These are phyloP conservation scores for Oreochromis aureus DNA, from an alignment of 2,113 vertebrate species.

Conservation along the genomic window DNA sequence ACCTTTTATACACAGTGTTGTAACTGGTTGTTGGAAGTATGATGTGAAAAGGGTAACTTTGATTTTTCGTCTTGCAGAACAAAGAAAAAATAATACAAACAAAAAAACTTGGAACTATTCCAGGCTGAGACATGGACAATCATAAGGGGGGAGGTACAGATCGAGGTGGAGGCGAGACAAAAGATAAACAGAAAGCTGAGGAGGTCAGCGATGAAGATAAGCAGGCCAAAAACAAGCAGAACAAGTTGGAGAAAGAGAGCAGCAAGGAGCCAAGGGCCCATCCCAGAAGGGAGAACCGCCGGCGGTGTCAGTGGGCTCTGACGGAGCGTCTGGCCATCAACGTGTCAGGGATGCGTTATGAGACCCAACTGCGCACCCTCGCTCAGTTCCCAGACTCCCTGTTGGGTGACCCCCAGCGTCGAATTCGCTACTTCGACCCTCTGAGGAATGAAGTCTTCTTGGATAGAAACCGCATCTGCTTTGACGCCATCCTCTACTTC, in stretches of 20 bases:
- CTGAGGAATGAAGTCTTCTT: slow-evolving; percentile 80
- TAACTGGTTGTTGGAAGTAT: not conserved
- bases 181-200: slow-evolving; percentile 8
- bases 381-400: slow-evolving; percentile 81
- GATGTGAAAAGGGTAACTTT: not conserved
- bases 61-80: not conserved
- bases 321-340: slow-evolving; percentile 75
- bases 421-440: slow-evolving; percentile 78
- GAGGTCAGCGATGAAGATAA: slow-evolving; percentile 56
- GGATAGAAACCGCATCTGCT: slow-evolving; percentile 81
- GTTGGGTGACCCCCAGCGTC: slow-evolving; percentile 73
- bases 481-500: slow-evolving; percentile 89
- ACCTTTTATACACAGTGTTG: not conserved
- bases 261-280: slow-evolving; percentile 6
- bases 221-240: slow-evolving; percentile 57
- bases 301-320: slow-evolving; percentile 28
- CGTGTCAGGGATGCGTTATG: slow-evolving; percentile 80
- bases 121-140: slow-evolving; percentile 50
- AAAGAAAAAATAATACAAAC: not conserved
- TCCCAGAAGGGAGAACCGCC: slow-evolving; percentile 12
- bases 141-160: slow-evolving; percentile 8
- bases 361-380: slow-evolving; percentile 80
- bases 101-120: not conserved
- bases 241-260: slow-evolving; percentile 55
- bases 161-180: not conserved